phyloP scores from a whole-genome alignment of 2,797 vertebrate genomes.

The Myotis findleyi region DNA sequence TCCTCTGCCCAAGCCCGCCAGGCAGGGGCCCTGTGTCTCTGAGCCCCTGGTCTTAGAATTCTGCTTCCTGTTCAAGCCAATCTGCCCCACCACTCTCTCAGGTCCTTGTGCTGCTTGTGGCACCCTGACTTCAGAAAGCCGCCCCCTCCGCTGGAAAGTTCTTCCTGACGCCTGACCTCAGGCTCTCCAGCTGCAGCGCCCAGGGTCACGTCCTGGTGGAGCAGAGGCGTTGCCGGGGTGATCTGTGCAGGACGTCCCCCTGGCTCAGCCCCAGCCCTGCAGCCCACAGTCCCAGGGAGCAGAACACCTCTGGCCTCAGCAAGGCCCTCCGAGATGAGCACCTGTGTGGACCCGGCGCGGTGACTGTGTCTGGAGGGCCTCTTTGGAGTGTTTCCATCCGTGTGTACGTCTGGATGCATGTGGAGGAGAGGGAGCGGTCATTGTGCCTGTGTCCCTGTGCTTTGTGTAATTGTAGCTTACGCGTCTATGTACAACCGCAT shows the following conservation, averaged over 20 bases:
- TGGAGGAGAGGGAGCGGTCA: fast-evolving
- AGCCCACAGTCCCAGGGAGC: not conserved
- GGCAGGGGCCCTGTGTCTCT: not conserved
- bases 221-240: not conserved
- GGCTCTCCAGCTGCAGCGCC: not conserved
- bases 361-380: not conserved
- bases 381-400: not conserved
- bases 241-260: fast-evolving
- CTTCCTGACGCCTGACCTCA: not conserved
- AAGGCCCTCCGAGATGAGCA: not conserved
- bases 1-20: not conserved
- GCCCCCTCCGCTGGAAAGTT: not conserved
- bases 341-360: fast-evolving
- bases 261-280: not conserved
- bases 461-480: not conserved
- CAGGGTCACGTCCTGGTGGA: not conserved
- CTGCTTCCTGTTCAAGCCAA: not conserved
- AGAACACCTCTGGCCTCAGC: not conserved
- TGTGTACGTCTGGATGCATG: fast-evolving
- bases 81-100: not conserved
- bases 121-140: not conserved
- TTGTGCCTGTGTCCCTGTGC: not conserved
- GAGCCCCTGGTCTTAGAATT: not conserved
- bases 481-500: not conserved
- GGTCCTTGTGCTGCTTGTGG: too few species aligned